Base-by-base conservation (phyloP, 2,888 invertebrate genomes). In the Aricia artaxerxes region DNA sequence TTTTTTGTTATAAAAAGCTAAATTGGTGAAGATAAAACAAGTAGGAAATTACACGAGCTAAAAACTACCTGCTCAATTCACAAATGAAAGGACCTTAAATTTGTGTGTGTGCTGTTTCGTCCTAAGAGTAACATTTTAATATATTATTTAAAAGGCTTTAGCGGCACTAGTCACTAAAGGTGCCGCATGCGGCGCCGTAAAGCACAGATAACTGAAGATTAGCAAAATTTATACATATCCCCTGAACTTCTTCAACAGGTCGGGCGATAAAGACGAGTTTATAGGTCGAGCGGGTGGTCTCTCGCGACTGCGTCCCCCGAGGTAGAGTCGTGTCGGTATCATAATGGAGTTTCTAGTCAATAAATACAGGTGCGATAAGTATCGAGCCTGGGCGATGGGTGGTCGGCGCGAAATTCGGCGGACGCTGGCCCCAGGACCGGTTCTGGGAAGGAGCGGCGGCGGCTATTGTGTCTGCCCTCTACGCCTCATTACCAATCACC, bases 391-490 rank as follows among this genome's bases (percentile, higher is more conserved):
- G 86, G 86, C 89, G 87, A 88, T 93, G 93, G 94, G 93, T 93
- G 93, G 94, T 92, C 93, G 93, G 86, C 91, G 92, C 93, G 83
- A 94, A 93, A 90, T 94, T 93, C 93, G 94, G 93, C 92, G 88
- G 91, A 90, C 91, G 88, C 88, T 88, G 90, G 87, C 88, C 89
- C 85, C 85, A 82, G 84, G 89, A 93, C 94, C 94, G 94, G 94
- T 93, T 93, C 93, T 85, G 84, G 87, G 93, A 93, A 93, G 90
- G 91, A 89, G 87, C 90, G 87, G 86, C 83, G 81, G 80, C 82
- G 85, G 90, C 91, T 91, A 92, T 94, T 94, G 94, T 92, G 92
- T 93, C 93, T 92, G 92, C 88, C 87, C 83, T 83, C 82, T 78
- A 81, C 87, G 88, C 88, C 89, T 88, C 91, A 90, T 91, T 90